Conservation (phyloP, 2,888 invertebrate species). For the Stenodema calcarata region DNA sequence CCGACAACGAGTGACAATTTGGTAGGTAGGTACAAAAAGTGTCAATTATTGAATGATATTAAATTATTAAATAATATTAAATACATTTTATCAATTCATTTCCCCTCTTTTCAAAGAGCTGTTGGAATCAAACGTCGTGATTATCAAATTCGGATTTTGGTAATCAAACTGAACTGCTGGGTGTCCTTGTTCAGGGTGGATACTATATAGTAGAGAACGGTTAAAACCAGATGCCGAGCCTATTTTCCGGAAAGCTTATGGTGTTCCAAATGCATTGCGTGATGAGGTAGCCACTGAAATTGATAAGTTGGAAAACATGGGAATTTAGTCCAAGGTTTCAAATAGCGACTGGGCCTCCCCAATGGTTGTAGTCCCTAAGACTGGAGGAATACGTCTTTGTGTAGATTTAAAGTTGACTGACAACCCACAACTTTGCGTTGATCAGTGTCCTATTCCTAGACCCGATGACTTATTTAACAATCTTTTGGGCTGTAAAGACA, state of each 20-base stretch:
- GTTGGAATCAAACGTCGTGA: too few species aligned
- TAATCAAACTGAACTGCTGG: too few species aligned
- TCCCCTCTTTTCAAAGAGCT: too few species aligned
- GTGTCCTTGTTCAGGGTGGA: too few species aligned
- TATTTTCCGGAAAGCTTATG: background rate
- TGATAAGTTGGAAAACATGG: background rate
- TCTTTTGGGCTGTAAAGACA: slow-evolving; percentile 55
- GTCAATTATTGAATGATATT: too few species aligned
- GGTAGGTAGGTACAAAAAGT: too few species aligned
- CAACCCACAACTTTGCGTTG: background rate
- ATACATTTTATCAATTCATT: too few species aligned
- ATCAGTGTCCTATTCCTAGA: background rate
- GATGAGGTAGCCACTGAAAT: background rate
- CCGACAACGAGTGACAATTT: too few species aligned
- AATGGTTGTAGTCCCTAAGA: background rate
- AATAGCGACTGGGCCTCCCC: background rate
- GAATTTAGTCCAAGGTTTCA: background rate
- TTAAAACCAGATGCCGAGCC: background rate
- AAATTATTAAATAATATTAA: too few species aligned
- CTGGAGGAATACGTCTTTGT: background rate
- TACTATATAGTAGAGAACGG: too few species aligned
- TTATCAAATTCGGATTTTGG: too few species aligned
- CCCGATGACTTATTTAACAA: slow-evolving; percentile 59
- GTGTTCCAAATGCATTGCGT: background rate
- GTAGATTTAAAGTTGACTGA: background rate